A percentile compares a stretch with the other conserved stretches of the same genome.
phyloP scores from a whole-genome alignment of 2,888 invertebrate species.

The Monochamus alternatus region DNA sequence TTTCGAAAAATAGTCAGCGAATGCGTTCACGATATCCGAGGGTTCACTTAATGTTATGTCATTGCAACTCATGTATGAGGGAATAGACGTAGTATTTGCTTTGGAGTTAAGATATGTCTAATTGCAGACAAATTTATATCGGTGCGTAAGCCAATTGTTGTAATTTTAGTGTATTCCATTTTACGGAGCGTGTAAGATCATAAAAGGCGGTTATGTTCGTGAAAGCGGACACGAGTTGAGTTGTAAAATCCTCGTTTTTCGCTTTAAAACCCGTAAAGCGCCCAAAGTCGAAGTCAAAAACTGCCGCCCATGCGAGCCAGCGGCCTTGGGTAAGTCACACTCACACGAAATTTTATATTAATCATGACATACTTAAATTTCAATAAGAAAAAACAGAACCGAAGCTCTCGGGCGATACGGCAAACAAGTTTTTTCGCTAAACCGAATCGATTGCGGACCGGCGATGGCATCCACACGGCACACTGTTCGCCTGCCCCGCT shows the following conservation, averaged over 20 bases:
- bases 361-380: conserved; percentile 61
- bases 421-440: conserved; percentile 58
- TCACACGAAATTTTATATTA: conserved; percentile 54
- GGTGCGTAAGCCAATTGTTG: no score
- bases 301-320: conserved; percentile 15
- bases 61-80: no score
- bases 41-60: no score
- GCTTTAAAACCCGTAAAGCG: not conserved
- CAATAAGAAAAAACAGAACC: conserved; percentile 55
- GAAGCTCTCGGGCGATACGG: conserved; percentile 53
- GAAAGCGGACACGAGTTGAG: no score
- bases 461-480: conserved; percentile 8
- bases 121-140: no score
- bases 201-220: no score
- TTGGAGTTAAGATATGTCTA: no score
- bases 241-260: not conserved
- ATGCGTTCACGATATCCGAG: no score
- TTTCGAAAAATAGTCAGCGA: no score
- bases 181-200: no score
- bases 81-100: no score
- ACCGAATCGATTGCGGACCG: conserved; percentile 53
- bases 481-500: not conserved
- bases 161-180: no score
- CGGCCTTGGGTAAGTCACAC: conserved; percentile 53
- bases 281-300: not conserved